These are phyloP conservation scores for Corythoichthys haematopterus DNA, from an alignment of 2,113 vertebrate genomes.

Conservation along the genomic window DNA sequence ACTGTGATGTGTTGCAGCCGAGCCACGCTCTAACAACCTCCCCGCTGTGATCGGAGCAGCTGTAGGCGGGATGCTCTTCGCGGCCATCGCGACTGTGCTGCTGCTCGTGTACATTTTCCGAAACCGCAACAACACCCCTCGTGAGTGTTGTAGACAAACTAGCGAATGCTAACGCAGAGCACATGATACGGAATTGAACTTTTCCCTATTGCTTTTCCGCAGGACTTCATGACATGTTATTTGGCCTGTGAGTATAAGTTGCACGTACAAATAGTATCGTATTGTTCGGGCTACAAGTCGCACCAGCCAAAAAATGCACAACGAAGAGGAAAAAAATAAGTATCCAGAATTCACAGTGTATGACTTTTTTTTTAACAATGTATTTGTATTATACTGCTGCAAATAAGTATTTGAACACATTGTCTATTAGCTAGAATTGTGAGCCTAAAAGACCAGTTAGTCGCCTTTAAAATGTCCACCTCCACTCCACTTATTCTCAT, in stretches of 20 bases:
- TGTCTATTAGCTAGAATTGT: too few species aligned
- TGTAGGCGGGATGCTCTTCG: slow-evolving; percentile 77
- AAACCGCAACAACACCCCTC: slow-evolving; percentile 77
- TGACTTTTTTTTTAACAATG: too few species aligned
- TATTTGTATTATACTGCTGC: too few species aligned
- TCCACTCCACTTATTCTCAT: too few species aligned
- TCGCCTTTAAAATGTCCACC: too few species aligned
- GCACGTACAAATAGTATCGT: background rate
- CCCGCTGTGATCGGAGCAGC: slow-evolving; percentile 81
- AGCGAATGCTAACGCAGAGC: background rate
- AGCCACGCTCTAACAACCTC: slow-evolving; percentile 72
- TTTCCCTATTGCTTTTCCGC: slow-evolving; percentile 14
- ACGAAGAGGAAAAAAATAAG: too few species aligned
- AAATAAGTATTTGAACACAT: too few species aligned
- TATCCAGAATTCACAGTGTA: too few species aligned
- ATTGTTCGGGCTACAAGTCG: too few species aligned
- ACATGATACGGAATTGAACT: background rate
- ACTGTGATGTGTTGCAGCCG: slow-evolving; percentile 73
- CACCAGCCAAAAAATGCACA: too few species aligned
- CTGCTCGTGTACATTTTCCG: slow-evolving; percentile 75
- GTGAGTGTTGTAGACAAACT: slow-evolving; percentile 66
- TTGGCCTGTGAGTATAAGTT: slow-evolving; percentile 74
- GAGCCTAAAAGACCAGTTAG: too few species aligned
- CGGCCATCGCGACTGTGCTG: slow-evolving; percentile 66
- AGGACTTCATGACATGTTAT: slow-evolving; percentile 80